A percentile compares a stretch with the other conserved stretches of the same genome.
These are phyloP conservation scores for Eudasyphora cyanicolor DNA, from an alignment of 2,888 invertebrate species.

Conservation along the genomic window DNA sequence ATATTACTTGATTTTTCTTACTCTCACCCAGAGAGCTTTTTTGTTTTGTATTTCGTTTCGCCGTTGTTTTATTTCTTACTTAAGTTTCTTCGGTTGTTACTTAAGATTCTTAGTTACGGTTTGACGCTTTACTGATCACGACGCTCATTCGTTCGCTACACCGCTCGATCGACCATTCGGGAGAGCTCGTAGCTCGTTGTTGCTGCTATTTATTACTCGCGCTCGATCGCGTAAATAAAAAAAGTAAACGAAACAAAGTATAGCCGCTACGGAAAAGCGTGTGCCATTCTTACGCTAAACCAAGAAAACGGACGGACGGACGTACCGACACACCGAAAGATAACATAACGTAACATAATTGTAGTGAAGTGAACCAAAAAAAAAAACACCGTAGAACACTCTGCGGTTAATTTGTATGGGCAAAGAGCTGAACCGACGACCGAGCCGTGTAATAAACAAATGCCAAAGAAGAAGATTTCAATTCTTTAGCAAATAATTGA, in stretches of 20 bases:
- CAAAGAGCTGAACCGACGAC: background rate
- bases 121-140: conserved; percentile 64
- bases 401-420: background rate
- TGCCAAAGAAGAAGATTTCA: conserved; percentile 15
- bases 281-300: conserved; percentile 48
- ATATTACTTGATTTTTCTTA: conserved; percentile 32
- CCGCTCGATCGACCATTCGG: background rate
- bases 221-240: conserved; percentile 22
- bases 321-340: background rate
- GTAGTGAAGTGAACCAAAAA: conserved; percentile 12
- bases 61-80: conserved; percentile 45
- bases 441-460: background rate
- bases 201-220: background rate
- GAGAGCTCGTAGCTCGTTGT: background rate
- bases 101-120: conserved; percentile 67
- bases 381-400: background rate
- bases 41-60: conserved; percentile 13
- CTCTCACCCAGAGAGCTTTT: conserved; percentile 57
- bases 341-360: background rate
- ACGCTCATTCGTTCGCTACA: background rate
- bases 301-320: background rate
- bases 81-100: conserved; percentile 64
- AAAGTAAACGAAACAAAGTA: conserved; percentile 30
- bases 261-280: conserved; percentile 5
- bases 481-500: conserved; percentile 16